phyloP scores from a whole-genome alignment of 1,140 invertebrate genomes.

The Drosophila asahinai region DNA sequence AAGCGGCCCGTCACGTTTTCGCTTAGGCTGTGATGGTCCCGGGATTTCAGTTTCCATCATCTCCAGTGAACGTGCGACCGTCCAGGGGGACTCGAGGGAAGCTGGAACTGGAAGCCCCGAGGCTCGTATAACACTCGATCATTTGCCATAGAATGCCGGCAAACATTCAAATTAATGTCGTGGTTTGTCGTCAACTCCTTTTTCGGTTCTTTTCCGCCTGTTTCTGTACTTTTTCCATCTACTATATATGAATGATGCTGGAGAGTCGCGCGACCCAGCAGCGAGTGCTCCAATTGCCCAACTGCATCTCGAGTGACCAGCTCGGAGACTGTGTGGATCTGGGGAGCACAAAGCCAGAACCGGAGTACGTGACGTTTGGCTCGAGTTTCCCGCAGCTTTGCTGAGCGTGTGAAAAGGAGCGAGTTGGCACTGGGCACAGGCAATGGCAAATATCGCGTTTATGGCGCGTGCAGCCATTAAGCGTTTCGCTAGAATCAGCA shows the following conservation, averaged over 20 bases:
- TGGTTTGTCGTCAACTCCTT: slow-evolving; percentile 54
- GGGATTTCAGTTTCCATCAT: slow-evolving; percentile 67
- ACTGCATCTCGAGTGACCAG: slow-evolving; percentile 31
- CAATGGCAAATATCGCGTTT: slow-evolving; percentile 39
- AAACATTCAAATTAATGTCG: slow-evolving; percentile 75
- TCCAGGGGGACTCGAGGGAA: background rate
- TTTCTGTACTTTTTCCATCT: slow-evolving; percentile 1
- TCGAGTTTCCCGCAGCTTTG: slow-evolving; percentile 39
- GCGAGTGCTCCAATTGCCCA: slow-evolving; percentile 56
- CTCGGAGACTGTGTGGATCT: slow-evolving; percentile 5
- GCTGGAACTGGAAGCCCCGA: background rate
- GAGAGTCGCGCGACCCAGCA: slow-evolving; percentile 45
- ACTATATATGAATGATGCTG: slow-evolving; percentile 2
- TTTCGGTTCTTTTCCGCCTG: slow-evolving; percentile 32
- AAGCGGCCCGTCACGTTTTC: slow-evolving; percentile 75
- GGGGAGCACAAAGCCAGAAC: slow-evolving; percentile 24
- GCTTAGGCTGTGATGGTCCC: slow-evolving; percentile 60
- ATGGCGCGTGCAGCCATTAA: slow-evolving; percentile 77
- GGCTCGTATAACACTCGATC: slow-evolving; percentile 69
- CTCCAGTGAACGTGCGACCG: slow-evolving; percentile 62
- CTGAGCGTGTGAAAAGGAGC: slow-evolving; percentile 74
- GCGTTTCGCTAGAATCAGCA: slow-evolving; percentile 67
- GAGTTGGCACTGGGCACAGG: slow-evolving; percentile 17
- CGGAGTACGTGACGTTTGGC: slow-evolving; percentile 53
- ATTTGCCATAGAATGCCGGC: slow-evolving; percentile 67